Base-by-base conservation (phyloP, 1,140 invertebrate genomes). In the Leptinotarsa undecemlineata region DNA sequence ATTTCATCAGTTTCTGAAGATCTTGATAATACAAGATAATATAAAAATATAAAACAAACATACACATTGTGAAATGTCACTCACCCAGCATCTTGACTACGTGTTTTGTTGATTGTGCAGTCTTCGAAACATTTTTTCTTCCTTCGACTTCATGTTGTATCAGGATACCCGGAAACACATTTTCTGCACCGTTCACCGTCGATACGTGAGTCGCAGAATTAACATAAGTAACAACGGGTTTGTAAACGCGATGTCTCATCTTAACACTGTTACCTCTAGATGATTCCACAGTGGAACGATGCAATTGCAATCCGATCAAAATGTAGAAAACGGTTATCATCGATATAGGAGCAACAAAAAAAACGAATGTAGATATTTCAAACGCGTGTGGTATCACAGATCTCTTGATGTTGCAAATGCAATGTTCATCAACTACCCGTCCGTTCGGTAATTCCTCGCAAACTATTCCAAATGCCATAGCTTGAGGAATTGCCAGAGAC, bases 261-360 rank as follows among this genome's bases (percentile, higher is more conserved):
- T 77, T 79, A 14, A 83, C 80, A 66, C 82, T 83, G 60, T 78
- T 82, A 3, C 80, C 77, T 70, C 78, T 70, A 11, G 80, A 79
- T 5, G 79, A 72, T 21, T 79, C 71, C 42, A 81, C 81, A 1
- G 80, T 83, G 3, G 90, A 89, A 17, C 85, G 86, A 47, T 88
- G 88, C 68, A 93, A 85, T 79, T 91, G 88, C 23, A 93, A 73
- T 3, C 90, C 92, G 77, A 94, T 94, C 68, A 91, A 84, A 62
- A 91, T 86, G 79, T 94, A 94, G 67, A 93, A 84, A 60, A 92
- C 89, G n/a, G 91, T 89, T 70, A 94, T 93, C 62, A 94, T 85
- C 2, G 90, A 89, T 91, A 94, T 93, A 4, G 93, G 93, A 6
- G 90, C 88, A n/a, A 93, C 89, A 80, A 94, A 94, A 82, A 94